phyloP scores from a whole-genome alignment of 2,888 invertebrate genomes.

The Sylvicola fuscatus region DNA sequence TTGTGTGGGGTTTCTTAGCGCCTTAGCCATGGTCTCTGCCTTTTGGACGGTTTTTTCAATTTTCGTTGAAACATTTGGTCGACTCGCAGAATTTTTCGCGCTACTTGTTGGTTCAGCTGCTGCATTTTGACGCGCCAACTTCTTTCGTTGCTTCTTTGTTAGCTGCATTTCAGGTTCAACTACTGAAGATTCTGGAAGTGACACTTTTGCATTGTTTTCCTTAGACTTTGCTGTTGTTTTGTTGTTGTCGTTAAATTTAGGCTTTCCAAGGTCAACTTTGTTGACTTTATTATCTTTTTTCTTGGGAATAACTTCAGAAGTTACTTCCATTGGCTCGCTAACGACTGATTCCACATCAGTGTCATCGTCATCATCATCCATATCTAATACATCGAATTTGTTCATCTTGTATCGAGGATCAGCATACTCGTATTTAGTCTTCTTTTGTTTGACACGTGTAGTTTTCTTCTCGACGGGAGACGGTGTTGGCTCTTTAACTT shows the following conservation, averaged over 20 bases:
- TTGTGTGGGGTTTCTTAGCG: slow-evolving; percentile 8
- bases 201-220: background rate
- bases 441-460: slow-evolving; percentile 5
- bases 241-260: too few species aligned
- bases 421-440: slow-evolving; percentile 6
- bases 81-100: too few species aligned
- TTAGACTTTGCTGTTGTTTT: too few species aligned
- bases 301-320: too few species aligned
- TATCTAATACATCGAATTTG: slow-evolving; percentile 7
- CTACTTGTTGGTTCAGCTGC: slow-evolving; percentile 8
- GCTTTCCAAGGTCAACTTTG: slow-evolving; percentile 2
- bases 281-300: slow-evolving; percentile 2
- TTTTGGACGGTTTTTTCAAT: background rate
- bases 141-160: slow-evolving; percentile 7
- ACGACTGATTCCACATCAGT: slow-evolving; percentile 4
- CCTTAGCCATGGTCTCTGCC: slow-evolving; percentile 5
- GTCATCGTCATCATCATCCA: slow-evolving; percentile 6
- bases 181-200: background rate
- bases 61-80: background rate
- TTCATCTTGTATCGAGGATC: slow-evolving; percentile 8
- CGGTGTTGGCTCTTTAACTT: slow-evolving; percentile 4
- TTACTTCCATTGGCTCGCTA: slow-evolving; percentile 6
- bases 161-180: slow-evolving; percentile 4
- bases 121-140: slow-evolving; percentile 6
- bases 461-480: slow-evolving; percentile 6